Percentiles rank a stretch among this genome's conserved stretches.
phyloP scores from a whole-genome alignment of 2,797 vertebrate species.

The Sebastes steindachneri region DNA sequence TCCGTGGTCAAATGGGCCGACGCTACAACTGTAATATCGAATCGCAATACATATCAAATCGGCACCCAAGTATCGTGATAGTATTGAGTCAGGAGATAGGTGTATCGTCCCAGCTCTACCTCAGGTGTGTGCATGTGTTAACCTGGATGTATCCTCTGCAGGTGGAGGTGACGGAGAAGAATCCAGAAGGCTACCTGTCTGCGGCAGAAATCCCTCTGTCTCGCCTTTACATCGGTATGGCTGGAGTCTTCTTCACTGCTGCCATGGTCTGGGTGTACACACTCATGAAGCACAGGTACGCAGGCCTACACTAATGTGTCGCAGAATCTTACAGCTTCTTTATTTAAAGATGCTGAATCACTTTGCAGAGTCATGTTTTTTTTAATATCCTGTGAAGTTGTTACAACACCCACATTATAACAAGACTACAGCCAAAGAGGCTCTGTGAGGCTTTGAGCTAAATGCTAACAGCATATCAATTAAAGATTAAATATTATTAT shows the following conservation, averaged over 20 bases:
- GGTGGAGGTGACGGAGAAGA: conserved; percentile 85
- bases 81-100: not conserved
- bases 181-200: conserved; percentile 83
- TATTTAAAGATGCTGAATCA: too few species aligned
- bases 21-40: too few species aligned
- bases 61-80: too few species aligned
- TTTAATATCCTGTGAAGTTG: not conserved
- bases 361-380: not conserved
- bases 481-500: too few species aligned
- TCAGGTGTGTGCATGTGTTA: not conserved
- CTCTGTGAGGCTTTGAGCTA: too few species aligned
- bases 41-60: too few species aligned
- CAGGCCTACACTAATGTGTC: not conserved
- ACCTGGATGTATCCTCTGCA: conserved; percentile 40
- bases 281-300: conserved; percentile 87
- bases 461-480: too few species aligned
- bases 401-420: not conserved
- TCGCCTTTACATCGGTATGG: conserved; percentile 87
- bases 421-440: not conserved
- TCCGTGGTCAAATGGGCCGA: too few species aligned
- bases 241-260: conserved; percentile 83
- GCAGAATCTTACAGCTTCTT: too few species aligned
- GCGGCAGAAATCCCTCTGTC: conserved; percentile 88
- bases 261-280: conserved; percentile 87
- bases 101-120: not conserved